These are phyloP conservation scores for Diceros bicornis DNA, from an alignment of 2,797 vertebrate genomes.

Conservation along the genomic window DNA sequence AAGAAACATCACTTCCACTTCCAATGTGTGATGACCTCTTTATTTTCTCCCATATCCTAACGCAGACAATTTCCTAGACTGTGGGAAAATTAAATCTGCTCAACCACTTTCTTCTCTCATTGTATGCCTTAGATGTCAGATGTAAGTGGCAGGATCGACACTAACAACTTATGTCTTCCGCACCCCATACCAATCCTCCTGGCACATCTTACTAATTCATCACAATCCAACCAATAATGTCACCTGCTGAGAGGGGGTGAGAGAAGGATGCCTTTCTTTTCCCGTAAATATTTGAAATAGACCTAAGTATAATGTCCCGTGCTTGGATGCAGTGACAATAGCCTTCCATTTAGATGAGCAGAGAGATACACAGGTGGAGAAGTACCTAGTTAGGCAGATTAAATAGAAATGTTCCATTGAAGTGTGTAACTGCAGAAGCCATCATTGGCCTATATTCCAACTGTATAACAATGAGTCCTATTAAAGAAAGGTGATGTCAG, in stretches of 20 bases:
- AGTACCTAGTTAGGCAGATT: constrained; percentile 66
- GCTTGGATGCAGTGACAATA: constrained; percentile 61
- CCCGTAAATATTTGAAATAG: constrained; percentile 81
- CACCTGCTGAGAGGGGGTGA: not conserved
- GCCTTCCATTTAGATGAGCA: constrained; percentile 32
- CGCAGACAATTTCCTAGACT: not conserved
- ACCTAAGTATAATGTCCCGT: constrained; percentile 64
- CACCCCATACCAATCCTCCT: not conserved
- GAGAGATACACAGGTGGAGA: constrained; percentile 59
- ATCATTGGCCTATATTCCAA: not conserved
- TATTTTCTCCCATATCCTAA: constrained; percentile 14
- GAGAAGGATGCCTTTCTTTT: constrained; percentile 66
- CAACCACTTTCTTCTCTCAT: not conserved
- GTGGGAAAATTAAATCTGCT: constrained; percentile 30
- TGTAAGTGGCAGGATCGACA: not conserved
- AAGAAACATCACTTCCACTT: not conserved
- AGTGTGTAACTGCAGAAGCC: constrained; percentile 44
- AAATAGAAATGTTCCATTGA: constrained; percentile 64
- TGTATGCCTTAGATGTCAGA: constrained; percentile 19
- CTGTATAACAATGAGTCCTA: constrained; percentile 31
- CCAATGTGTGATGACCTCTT: not conserved
- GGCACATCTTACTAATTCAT: constrained; percentile 64
- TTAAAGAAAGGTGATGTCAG: not conserved
- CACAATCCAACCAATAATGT: constrained; percentile 65
- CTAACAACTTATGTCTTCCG: not conserved